These are phyloP conservation scores for Formica aserva DNA, from an alignment of 2,888 invertebrate genomes.

Conservation along the genomic window DNA sequence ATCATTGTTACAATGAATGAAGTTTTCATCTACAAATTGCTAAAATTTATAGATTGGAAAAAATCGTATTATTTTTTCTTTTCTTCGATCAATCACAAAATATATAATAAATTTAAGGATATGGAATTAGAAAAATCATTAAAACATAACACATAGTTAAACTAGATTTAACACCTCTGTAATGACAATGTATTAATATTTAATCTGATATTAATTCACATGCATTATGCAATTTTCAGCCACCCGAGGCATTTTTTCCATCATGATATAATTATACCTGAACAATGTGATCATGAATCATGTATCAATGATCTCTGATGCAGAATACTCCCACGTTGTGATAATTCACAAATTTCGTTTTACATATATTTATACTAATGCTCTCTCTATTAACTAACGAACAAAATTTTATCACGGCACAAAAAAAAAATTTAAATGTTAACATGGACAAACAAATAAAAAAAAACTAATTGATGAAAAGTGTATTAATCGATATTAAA, in stretches of 20 bases:
- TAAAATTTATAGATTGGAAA: background rate
- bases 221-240: slow-evolving; percentile 7
- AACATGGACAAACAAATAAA: background rate
- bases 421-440: slow-evolving; percentile 12
- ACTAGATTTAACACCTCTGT: background rate
- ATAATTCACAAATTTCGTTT: slow-evolving; percentile 4
- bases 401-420: background rate
- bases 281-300: background rate
- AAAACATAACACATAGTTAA: background rate
- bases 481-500: background rate
- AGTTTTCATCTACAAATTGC: background rate
- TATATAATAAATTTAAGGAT: background rate
- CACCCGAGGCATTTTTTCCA: background rate
- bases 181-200: slow-evolving; percentile 1
- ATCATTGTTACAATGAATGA: background rate
- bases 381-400: background rate
- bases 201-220: background rate
- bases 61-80: background rate
- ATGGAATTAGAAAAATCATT: background rate
- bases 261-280: background rate
- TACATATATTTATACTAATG: background rate
- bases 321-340: background rate
- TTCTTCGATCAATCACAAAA: background rate
- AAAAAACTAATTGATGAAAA: background rate
- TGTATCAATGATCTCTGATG: slow-evolving; percentile 1